A percentile compares a stretch with the other conserved stretches of the same genome.
Conservation (phyloP, 2,797 vertebrate genomes). For the Alfaro cultratus region DNA sequence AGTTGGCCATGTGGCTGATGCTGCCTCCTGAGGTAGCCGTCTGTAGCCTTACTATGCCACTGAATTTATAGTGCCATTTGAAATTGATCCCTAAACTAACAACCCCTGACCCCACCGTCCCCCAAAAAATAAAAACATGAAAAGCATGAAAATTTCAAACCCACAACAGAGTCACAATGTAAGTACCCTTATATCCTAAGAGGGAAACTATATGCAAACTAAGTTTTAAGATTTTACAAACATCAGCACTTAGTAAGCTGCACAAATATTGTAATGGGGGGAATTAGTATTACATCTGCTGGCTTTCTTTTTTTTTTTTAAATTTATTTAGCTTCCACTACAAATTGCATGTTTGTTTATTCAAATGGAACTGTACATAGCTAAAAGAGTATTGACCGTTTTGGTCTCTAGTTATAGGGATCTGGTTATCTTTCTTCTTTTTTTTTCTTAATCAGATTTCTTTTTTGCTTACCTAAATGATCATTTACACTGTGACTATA, state of each 20-base stretch:
- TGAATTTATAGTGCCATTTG: conserved; percentile 46
- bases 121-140: conserved; percentile 35
- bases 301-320: conserved; percentile 52
- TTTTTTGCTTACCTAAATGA: conserved; percentile 47
- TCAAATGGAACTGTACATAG: conserved; percentile 72
- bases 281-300: conserved; percentile 64
- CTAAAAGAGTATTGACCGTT: conserved; percentile 49
- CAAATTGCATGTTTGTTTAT: conserved; percentile 67
- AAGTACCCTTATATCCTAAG: conserved; percentile 66
- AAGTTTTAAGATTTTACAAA: conserved; percentile 71
- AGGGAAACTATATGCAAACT: conserved; percentile 65
- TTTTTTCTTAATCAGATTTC: conserved; percentile 36
- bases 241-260: conserved; percentile 65
- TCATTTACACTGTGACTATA: conserved; percentile 41
- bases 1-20: conserved; percentile 50
- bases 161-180: conserved; percentile 68
- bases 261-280: conserved; percentile 60
- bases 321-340: conserved; percentile 47
- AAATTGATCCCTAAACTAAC: conserved; percentile 66
- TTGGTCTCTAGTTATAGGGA: conserved; percentile 44
- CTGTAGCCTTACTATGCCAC: conserved; percentile 53
- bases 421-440: conserved; percentile 29
- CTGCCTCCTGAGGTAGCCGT: conserved; percentile 68
- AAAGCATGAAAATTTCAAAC: conserved; percentile 73
- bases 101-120: conserved; percentile 3